These are phyloP conservation scores for Apaloderma vittatum DNA, from an alignment of 2,113 vertebrate genomes.

Conservation along the genomic window DNA sequence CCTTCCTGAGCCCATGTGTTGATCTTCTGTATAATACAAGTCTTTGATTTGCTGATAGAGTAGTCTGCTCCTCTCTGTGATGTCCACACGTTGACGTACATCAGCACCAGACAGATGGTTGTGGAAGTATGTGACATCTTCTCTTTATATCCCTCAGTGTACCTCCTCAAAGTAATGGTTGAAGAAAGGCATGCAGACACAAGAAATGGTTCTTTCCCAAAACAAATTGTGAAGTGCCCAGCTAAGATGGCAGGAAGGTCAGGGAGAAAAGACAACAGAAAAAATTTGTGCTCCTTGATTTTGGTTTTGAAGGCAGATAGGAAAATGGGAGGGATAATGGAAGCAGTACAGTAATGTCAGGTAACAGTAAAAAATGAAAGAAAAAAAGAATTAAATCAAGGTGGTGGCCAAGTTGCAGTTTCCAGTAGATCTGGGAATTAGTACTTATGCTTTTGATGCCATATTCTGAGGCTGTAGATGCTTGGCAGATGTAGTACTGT, in stretches of 20 bases:
- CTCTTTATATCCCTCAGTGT: background rate
- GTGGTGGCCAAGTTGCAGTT: background rate
- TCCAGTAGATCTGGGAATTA: background rate
- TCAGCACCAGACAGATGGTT: background rate
- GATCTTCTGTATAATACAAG: background rate
- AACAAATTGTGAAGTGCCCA: background rate
- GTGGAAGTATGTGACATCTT: background rate
- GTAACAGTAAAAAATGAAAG: background rate
- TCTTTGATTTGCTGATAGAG: background rate
- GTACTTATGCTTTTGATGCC: background rate
- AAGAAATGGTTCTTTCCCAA: background rate
- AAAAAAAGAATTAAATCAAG: background rate
- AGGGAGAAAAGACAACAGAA: background rate
- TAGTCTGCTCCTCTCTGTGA: background rate
- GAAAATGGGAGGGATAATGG: background rate
- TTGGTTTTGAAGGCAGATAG: background rate
- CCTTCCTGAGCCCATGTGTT: background rate
- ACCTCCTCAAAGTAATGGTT: background rate
- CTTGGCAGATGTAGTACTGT: background rate
- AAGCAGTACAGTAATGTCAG: background rate
- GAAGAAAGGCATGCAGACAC: background rate
- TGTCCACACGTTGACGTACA: too few relatives aligned
- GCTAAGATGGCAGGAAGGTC: background rate
- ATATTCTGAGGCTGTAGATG: background rate
- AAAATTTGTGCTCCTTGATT: background rate